phyloP scores from a whole-genome alignment of 2,888 invertebrate genomes.

The Melieria picta region DNA sequence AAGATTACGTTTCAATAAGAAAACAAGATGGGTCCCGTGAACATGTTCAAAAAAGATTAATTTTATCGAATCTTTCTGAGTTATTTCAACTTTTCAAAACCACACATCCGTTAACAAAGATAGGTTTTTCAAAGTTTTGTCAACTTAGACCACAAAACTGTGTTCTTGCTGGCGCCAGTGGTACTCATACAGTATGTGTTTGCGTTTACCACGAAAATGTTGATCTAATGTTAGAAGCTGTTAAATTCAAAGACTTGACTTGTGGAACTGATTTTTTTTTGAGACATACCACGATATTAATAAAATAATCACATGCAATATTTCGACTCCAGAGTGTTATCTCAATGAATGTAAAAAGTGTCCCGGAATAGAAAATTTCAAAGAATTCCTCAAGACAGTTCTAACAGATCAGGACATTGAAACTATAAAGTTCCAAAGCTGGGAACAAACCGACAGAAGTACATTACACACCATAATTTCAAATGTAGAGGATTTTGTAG shows the following conservation, averaged over 20 bases:
- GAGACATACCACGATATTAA: background rate
- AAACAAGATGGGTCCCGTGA: too few species aligned
- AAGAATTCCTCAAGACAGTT: too few species aligned
- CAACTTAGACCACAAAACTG: background rate
- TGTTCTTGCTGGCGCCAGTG: background rate
- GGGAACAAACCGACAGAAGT: slow-evolving; percentile 5
- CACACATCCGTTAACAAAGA: too few species aligned
- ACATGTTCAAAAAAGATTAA: too few species aligned
- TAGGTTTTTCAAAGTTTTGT: too few species aligned
- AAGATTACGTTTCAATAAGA: too few species aligned
- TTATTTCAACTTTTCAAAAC: too few species aligned
- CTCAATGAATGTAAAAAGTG: background rate
- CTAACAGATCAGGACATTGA: too few species aligned
- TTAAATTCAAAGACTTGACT: background rate
- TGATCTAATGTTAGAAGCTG: slow-evolving; percentile 6
- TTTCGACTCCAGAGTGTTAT: background rate
- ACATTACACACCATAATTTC: background rate
- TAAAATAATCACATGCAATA: background rate
- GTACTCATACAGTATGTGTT: background rate
- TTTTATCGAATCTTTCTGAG: too few species aligned
- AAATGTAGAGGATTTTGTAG: background rate
- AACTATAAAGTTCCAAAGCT: background rate
- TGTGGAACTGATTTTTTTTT: background rate
- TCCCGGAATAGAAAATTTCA: too few species aligned
- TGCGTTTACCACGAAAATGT: slow-evolving; percentile 2